These are phyloP conservation scores for Drosophila eohydei DNA, from an alignment of 2,888 invertebrate genomes.

Conservation along the genomic window DNA sequence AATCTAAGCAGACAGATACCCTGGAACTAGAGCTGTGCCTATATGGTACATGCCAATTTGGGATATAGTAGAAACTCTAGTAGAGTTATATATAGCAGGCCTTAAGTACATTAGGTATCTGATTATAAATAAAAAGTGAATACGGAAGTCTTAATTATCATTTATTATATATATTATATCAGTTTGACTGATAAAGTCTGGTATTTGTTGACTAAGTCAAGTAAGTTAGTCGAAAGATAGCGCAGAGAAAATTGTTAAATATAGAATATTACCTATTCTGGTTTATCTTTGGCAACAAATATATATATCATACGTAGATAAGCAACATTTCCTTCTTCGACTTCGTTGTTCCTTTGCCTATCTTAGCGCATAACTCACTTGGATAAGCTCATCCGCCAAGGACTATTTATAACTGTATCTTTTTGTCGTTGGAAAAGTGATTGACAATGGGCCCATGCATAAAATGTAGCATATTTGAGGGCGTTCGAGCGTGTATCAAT, in stretches of 20 bases:
- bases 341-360: not conserved
- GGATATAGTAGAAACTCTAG: too few species aligned
- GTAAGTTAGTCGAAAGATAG: not conserved
- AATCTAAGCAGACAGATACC: not conserved
- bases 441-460: slow-evolving; percentile 18
- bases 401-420: not conserved
- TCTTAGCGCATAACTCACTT: not conserved
- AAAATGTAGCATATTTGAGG: slow-evolving; percentile 50
- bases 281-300: not conserved
- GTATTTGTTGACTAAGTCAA: not conserved
- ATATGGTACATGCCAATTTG: too few species aligned
- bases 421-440: not conserved
- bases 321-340: not conserved
- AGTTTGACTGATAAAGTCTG: slow-evolving; percentile 7
- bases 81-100: too few species aligned
- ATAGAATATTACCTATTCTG: slow-evolving; percentile 6
- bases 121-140: slow-evolving; percentile 2
- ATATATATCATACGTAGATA: not conserved
- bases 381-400: not conserved
- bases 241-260: not conserved
- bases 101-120: not conserved
- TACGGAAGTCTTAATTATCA: not conserved
- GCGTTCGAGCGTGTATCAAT: slow-evolving; percentile 36
- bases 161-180: slow-evolving; percentile 1
- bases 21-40: not conserved